Base-by-base conservation (phyloP, 2,888 invertebrate species). In the Pammene fasciana region DNA sequence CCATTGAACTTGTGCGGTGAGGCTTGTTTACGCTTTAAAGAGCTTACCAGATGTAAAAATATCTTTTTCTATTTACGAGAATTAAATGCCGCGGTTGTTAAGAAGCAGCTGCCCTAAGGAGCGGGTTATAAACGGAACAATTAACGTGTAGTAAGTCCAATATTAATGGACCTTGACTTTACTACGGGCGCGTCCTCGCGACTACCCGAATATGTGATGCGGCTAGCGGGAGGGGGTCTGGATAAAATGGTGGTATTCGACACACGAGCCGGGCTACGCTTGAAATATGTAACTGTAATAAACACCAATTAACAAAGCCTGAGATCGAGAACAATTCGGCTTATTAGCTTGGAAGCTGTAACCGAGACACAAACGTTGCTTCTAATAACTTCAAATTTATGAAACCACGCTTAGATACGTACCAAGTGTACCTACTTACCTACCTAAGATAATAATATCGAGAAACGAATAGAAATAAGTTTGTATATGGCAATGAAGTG, bases 1-100 rank as follows among this genome's bases (percentile, higher is more conserved):
- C 65, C 60, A 82, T 82, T 87, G 81, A 84, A 86, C 86, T 88
- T 86, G 85, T 86, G 85, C 78, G 83, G 85, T 80, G 81, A 79
- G 76, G 72, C 76, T 80, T 89, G 89, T 90, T 92, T 90, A 90
- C 83, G 81, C 79, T 81, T 76, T 78, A 80, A 87, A 90, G 85
- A 87, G 83, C 86, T 83, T 82, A 84, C 82, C 83, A 86, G 87
- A 89, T 89, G 90, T 90, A 91, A 89, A 92, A 90, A 92, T 92
- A 92, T 90, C 89, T 89, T 86, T 88, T 87, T 89, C 88, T 92
- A 90, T 91, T 90, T 89, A 91, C 86, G 84, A 89, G 89, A 89
- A 87, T 90, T 89, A 90, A 90, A 90, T 86, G 86, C 88, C 83
- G 83, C 81, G 86, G 83, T 85, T 89, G 89, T 87, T 89, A 89